Evolutionary conservation across 2,888 invertebrate species (phyloP).

Genomic region (Nesidiocoris tenuis): DNA sequence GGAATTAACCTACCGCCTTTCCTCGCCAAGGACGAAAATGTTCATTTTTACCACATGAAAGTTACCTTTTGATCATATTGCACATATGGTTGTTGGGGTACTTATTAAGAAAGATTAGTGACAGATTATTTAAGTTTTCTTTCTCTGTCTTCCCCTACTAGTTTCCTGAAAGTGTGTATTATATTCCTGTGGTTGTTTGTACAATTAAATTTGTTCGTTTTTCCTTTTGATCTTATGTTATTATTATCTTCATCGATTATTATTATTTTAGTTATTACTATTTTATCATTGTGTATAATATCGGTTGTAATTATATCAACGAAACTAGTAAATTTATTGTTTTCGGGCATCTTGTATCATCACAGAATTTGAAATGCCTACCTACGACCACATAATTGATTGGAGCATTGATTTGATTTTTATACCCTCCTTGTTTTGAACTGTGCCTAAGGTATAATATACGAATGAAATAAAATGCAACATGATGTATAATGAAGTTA

Average conservation of each 20-base stretch:
- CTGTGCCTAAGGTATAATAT: conserved; percentile 22
- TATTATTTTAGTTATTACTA: background rate
- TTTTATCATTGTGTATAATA: conserved; percentile 14
- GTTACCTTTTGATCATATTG: conserved; percentile 47
- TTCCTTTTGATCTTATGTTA: conserved; percentile 26
- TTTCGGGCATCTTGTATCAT: conserved; percentile 9
- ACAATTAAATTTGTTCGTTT: conserved; percentile 34
- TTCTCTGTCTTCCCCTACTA: conserved; percentile 47
- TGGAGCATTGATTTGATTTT: background rate
- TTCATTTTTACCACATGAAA: conserved; percentile 48
- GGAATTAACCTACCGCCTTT: conserved; percentile 44
- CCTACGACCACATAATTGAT: background rate
- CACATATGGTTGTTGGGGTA: conserved; percentile 48
- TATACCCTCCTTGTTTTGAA: conserved; percentile 4
- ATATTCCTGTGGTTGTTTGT: conserved; percentile 36
- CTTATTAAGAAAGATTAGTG: conserved; percentile 42
- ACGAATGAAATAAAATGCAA: conserved; percentile 3
- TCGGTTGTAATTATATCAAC: conserved; percentile 24
- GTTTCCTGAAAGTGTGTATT: conserved; percentile 37
- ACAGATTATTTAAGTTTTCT: conserved; percentile 32
- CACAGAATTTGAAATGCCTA: conserved; percentile 1
- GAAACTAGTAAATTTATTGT: conserved; percentile 18
- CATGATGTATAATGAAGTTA: conserved; percentile 7
- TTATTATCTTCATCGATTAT: conserved; percentile 33
- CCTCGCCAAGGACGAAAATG: conserved; percentile 36